These are phyloP conservation scores for Aricia artaxerxes DNA, from an alignment of 2,888 invertebrate species.

Conservation along the genomic window DNA sequence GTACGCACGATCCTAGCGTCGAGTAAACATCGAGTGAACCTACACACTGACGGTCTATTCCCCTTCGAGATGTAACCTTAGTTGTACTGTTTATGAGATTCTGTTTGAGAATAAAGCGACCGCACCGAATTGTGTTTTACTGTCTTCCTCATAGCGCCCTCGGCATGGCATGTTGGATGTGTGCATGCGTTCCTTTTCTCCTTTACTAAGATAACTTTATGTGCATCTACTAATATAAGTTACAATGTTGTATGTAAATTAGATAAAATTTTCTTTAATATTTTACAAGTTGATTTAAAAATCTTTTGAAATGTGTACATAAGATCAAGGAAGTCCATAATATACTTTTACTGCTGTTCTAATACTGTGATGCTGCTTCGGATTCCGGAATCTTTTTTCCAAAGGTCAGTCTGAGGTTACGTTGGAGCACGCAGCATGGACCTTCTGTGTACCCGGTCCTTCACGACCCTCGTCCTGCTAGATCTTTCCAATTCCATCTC, in stretches of 20 bases:
- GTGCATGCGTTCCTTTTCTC: constrained; percentile 56
- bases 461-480: constrained; percentile 23
- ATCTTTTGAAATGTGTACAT: background rate
- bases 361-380: constrained; percentile 78
- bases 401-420: constrained; percentile 72
- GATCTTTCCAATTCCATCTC: constrained; percentile 27
- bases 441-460: constrained; percentile 56
- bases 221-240: constrained; percentile 20
- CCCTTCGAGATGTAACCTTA: constrained; percentile 63
- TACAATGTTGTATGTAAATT: background rate
- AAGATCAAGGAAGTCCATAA: background rate
- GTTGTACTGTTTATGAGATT: constrained; percentile 57
- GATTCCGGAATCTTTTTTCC: constrained; percentile 72
- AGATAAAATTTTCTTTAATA: background rate
- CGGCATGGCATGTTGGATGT: constrained; percentile 74
- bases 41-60: constrained; percentile 55
- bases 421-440: constrained; percentile 74
- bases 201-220: constrained; percentile 21
- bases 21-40: constrained; percentile 46
- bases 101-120: constrained; percentile 73
- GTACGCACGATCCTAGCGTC: constrained; percentile 48
- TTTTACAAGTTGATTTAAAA: background rate
- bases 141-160: constrained; percentile 63
- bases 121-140: constrained; percentile 80
- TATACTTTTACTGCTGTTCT: constrained; percentile 57